phyloP scores from a whole-genome alignment of 2,888 invertebrate species.

The Masnerella sp. region DNA sequence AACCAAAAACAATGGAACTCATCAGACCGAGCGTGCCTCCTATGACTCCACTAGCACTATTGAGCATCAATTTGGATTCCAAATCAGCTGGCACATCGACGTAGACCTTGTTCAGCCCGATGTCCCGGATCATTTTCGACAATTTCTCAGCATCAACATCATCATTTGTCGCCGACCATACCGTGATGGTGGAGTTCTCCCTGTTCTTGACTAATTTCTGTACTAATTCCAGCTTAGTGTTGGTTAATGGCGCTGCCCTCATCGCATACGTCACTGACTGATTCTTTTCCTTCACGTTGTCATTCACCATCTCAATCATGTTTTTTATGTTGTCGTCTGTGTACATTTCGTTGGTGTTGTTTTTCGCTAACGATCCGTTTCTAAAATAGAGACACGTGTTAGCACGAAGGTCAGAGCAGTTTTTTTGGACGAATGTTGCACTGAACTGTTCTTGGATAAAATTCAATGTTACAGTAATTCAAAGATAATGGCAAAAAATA shows the following conservation, averaged over 20 bases:
- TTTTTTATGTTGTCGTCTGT: slow-evolving; percentile 82
- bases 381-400: slow-evolving; percentile 57
- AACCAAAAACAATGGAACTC: slow-evolving; percentile 41
- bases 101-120: slow-evolving; percentile 85
- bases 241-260: slow-evolving; percentile 84
- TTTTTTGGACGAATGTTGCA: too few species aligned
- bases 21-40: slow-evolving; percentile 41
- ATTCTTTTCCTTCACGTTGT: slow-evolving; percentile 77
- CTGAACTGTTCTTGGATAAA: too few species aligned
- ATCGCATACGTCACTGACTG: slow-evolving; percentile 91
- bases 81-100: slow-evolving; percentile 85
- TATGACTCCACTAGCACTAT: slow-evolving; percentile 2
- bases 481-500: too few species aligned
- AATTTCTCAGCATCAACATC: slow-evolving; percentile 83
- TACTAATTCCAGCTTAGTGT: slow-evolving; percentile 82
- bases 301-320: slow-evolving; percentile 83
- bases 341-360: slow-evolving; percentile 81
- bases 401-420: too few species aligned
- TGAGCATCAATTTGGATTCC: slow-evolving; percentile 37
- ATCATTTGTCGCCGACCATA: slow-evolving; percentile 87
- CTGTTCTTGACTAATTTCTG: slow-evolving; percentile 80
- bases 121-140: slow-evolving; percentile 82
- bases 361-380: slow-evolving; percentile 58
- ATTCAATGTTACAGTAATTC: too few species aligned
- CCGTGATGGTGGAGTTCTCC: slow-evolving; percentile 84